Base-by-base conservation (phyloP, 1,140 invertebrate genomes). In the Drosophila pandora region DNA sequence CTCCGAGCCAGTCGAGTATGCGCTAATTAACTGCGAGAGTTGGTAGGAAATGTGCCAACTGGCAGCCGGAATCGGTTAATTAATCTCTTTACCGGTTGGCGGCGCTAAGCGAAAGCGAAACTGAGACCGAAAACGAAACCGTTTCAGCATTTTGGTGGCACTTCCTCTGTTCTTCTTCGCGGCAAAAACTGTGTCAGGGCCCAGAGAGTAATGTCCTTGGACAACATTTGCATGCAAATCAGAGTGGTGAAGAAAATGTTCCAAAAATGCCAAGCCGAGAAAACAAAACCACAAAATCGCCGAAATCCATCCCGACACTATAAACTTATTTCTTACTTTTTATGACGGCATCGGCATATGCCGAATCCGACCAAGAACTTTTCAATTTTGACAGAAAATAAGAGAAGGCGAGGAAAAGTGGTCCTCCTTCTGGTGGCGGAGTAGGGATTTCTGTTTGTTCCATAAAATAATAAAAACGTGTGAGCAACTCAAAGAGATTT, bases 381-480 rank as follows among this genome's bases (percentile, higher is more conserved):
- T 87, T 75, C 69, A 71, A 81, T 81, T 85, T 75, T 77, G 63
- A 65, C 68, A 63, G 71, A 55, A 53, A 67, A 52, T 41, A 59
- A 47, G 37, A 59, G 28, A 22, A n/a, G 21, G 28, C 53, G 47
- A 3, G 1, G 6, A 22, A 39, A n/a, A 34, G 50, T 37, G 28
- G 21, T 6, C 17, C 21, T 47, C 21, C 30, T 47, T 30, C 54
- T 13, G 12, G 10, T 6, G 25, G 41, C 41, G 45, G 52, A 23
- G 23, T 9, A 53, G 49, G 71, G 25, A 59, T 73, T 55, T 62
- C 22, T 53, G 53, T 57, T 84, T 76, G 68, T 70, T 53, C 59
- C 69, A 85, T 87, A 80, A 87, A 85, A 87, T 81, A 87, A 87
- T 87, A 87, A 71, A 81, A 75, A 74, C 65, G 77, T 80, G 82